A percentile compares a stretch with the other conserved stretches of the same genome.
phyloP scores from a whole-genome alignment of 1,140 invertebrate genomes.

The Temnothorax longispinosus region DNA sequence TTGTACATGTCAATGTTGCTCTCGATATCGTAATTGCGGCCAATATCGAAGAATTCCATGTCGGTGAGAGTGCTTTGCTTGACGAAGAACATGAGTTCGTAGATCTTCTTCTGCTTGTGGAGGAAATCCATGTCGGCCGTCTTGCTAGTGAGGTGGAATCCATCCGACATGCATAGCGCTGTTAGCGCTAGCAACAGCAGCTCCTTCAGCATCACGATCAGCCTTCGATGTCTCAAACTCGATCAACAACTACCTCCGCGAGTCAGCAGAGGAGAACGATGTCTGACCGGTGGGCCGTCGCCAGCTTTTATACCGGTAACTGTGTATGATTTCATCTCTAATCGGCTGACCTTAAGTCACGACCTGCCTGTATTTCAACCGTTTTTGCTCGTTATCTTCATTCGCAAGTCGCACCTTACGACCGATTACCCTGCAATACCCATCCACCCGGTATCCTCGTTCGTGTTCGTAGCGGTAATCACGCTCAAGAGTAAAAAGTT shows the following conservation, averaged over 20 bases:
- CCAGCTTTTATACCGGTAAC: slow-evolving; percentile 58
- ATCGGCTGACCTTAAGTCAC: slow-evolving; percentile 45
- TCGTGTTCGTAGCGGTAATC: not conserved
- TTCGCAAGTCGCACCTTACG: slow-evolving; percentile 6
- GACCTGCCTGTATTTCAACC: not conserved
- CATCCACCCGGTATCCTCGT: not conserved
- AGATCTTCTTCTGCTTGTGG: slow-evolving; percentile 87
- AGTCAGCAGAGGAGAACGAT: slow-evolving; percentile 32
- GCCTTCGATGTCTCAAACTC: not conserved
- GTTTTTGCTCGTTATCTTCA: not conserved
- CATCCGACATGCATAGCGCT: slow-evolving; percentile 42
- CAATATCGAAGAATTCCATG: slow-evolving; percentile 84
- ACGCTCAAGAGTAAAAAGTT: not conserved
- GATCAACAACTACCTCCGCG: not conserved
- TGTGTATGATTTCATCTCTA: slow-evolving; percentile 18
- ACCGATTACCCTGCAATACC: not conserved
- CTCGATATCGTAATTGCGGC: slow-evolving; percentile 86
- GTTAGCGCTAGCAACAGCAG: slow-evolving; percentile 53
- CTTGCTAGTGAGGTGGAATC: not conserved
- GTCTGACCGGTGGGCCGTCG: not conserved
- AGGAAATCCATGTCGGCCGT: slow-evolving; percentile 80
- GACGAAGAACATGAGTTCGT: slow-evolving; percentile 88
- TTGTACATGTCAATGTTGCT: slow-evolving; percentile 85
- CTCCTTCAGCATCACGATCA: slow-evolving; percentile 60
- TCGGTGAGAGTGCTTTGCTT: slow-evolving; percentile 86